phyloP scores from a whole-genome alignment of 1,140 invertebrate species.

The Dreissena rostriformis region DNA sequence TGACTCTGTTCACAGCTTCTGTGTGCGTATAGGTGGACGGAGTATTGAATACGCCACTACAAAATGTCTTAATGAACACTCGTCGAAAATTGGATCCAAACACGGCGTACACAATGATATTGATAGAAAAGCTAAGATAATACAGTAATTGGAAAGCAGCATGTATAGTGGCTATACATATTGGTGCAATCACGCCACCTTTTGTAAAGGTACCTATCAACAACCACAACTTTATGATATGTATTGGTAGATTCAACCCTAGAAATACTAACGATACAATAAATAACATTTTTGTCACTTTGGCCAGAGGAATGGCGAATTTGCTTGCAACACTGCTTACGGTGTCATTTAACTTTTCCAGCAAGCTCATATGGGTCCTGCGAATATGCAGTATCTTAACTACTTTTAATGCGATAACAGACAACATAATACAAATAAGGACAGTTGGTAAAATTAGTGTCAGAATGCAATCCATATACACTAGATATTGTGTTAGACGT shows the following conservation, averaged over 20 bases:
- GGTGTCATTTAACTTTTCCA: too few relatives aligned
- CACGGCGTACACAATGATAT: slow-evolving; percentile 88
- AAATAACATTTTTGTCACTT: slow-evolving; percentile 46
- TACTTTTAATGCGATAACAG: slow-evolving; percentile 32
- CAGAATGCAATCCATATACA: slow-evolving; percentile 26
- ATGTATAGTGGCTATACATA: slow-evolving; percentile 20
- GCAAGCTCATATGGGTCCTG: not conserved
- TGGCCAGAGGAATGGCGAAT: slow-evolving; percentile 10
- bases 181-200: slow-evolving; percentile 69
- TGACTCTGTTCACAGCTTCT: slow-evolving; percentile 38
- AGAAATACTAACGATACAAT: slow-evolving; percentile 37
- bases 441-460: slow-evolving; percentile 34
- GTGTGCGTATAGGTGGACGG: not conserved
- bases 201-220: slow-evolving; percentile 26
- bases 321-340: slow-evolving; percentile 7
- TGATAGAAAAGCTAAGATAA: slow-evolving; percentile 92
- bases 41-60: not conserved
- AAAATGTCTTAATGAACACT: slow-evolving; percentile 64
- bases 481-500: slow-evolving; percentile 14
- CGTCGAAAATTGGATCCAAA: slow-evolving; percentile 66
- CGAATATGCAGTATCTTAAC: slow-evolving; percentile 10
- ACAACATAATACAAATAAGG: slow-evolving; percentile 34
- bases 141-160: slow-evolving; percentile 85
- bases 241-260: slow-evolving; percentile 60
- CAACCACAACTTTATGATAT: slow-evolving; percentile 38